A percentile compares a stretch with the other conserved stretches of the same genome.
Conservation (phyloP, 2,113 vertebrate genomes). For the Caranx melampygus region DNA sequence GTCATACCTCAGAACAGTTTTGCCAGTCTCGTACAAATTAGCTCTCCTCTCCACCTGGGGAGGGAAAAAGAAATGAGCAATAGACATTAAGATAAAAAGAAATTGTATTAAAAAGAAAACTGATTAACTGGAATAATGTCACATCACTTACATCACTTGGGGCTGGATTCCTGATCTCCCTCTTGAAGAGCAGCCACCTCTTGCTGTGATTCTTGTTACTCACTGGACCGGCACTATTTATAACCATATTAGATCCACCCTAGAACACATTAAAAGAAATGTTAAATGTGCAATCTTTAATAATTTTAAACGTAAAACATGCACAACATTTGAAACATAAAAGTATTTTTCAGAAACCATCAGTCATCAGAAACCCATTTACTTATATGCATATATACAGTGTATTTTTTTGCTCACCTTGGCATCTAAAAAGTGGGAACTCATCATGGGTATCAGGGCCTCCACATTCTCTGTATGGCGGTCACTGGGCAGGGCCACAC, state of each 20-base stretch:
- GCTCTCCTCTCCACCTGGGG: constrained; percentile 82
- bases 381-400: too few relatives aligned
- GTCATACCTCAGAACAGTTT: constrained; percentile 81
- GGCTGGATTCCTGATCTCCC: constrained; percentile 76
- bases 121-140: background rate
- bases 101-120: background rate
- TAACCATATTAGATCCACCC: constrained; percentile 88
- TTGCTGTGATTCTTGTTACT: constrained; percentile 78
- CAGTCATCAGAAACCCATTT: background rate
- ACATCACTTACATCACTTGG: constrained; percentile 84
- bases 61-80: background rate
- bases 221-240: constrained; percentile 86
- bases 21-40: constrained; percentile 86
- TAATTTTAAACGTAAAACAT: background rate
- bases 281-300: too few relatives aligned
- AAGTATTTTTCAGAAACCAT: background rate
- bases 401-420: constrained; percentile 84
- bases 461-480: constrained; percentile 83
- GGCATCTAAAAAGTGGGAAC: constrained; percentile 85
- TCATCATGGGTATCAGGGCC: constrained; percentile 85
- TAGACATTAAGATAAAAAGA: background rate
- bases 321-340: background rate
- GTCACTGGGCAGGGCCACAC: constrained; percentile 73
- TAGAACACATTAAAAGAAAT: constrained; percentile 61
- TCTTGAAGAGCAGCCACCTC: constrained; percentile 83